Base-by-base conservation (phyloP, 1,140 invertebrate genomes). In the Melipona quadrifasciata region DNA sequence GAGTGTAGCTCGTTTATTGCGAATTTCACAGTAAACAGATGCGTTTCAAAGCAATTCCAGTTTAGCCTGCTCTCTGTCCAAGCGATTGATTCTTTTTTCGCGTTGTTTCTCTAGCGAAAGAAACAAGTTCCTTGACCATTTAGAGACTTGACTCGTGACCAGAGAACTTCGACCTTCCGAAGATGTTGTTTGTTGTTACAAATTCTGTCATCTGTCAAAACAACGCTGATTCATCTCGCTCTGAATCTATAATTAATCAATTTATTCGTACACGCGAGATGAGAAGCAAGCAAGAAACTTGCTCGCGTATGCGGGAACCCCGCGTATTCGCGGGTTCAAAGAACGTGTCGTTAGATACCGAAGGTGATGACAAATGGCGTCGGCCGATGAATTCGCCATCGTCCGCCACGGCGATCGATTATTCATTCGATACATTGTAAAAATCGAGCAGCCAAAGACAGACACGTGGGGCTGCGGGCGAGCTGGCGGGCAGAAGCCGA, bases 61-160 rank as follows among this genome's bases (percentile, higher is more conserved):
- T 72, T 27, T n/a, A 72, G 12, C 17, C 19, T 6, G 39, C 2
- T 39, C 24, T 5, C 4, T 5, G 17, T 12, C 8, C 1, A 12
- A 5, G 17, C 31, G 34, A 55, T 57, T 31, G 57, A 57, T 34
- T 47, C 39, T 47, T 57, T 57, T 17, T 57, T 21, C 53, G 53
- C 17, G 53, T 55, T 6, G 3, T 55, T 55, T 17, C 17, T 91
- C 91, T 90, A 89, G 88, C 92, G 91, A 57, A 75, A 75, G 55
- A 21, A 73, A 39, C 57, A 24, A 11, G 73, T 14, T n/a, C 14
- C 2, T 73, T 8, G 19, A 12, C 2, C 31, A 53, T 71, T 51
- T 24, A n/a, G 57, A 21, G 68, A 74, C 2, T 51, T 19, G 31
- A 67, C 8, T 24, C 57, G 71, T 47, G 39, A 47, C 39, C 39